Conservation (phyloP, 2,888 invertebrate genomes). For the Congeria kusceri region DNA sequence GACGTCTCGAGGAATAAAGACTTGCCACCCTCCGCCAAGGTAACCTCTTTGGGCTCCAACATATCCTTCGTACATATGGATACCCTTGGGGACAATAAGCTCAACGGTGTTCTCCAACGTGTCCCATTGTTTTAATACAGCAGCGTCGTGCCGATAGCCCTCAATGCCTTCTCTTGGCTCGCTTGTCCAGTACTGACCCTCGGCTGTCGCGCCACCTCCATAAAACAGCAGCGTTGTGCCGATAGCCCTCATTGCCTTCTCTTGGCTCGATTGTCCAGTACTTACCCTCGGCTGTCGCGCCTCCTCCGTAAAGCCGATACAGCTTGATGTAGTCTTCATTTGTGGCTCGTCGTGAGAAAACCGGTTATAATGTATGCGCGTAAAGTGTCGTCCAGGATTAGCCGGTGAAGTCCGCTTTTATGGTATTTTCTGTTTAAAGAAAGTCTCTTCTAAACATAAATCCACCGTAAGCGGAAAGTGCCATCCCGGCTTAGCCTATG, state of each 20-base stretch:
- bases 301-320: constrained; percentile 1
- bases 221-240: constrained; percentile 12
- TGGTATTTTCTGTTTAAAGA: too few relatives aligned
- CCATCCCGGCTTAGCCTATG: too few relatives aligned
- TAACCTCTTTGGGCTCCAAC: neutral
- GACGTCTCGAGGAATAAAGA: constrained; percentile 12
- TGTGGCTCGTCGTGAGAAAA: too few relatives aligned
- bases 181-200: constrained; percentile 14
- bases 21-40: constrained; percentile 17
- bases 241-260: constrained; percentile 12
- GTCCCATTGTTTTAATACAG: constrained; percentile 15
- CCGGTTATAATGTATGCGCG: too few relatives aligned
- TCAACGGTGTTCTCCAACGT: neutral
- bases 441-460: too few relatives aligned
- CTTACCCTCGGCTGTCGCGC: constrained; percentile 11
- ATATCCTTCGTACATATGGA: constrained; percentile 15
- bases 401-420: too few relatives aligned
- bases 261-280: constrained; percentile 14
- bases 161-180: constrained; percentile 14
- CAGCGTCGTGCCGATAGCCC: constrained; percentile 9
- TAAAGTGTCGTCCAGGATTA: too few relatives aligned
- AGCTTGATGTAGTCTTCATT: neutral
- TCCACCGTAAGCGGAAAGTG: too few relatives aligned
- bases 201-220: constrained; percentile 7
- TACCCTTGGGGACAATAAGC: constrained; percentile 9